phyloP scores from a whole-genome alignment of 2,113 vertebrate species.

The Aldabrachelys gigantea region DNA sequence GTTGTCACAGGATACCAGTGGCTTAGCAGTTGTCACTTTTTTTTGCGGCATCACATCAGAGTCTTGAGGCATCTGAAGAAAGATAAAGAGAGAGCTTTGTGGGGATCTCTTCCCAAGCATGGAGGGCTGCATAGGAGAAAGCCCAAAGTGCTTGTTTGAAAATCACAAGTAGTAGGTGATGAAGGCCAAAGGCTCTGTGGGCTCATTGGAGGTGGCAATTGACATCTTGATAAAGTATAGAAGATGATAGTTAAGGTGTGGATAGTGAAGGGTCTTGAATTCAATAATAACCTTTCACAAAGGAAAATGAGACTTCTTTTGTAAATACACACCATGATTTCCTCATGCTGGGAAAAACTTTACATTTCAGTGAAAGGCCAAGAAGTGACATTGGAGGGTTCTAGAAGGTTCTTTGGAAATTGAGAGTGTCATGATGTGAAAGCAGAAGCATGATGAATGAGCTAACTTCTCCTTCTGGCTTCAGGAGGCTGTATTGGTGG shows the following conservation, averaged over 20 bases:
- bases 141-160: not conserved
- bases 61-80: not conserved
- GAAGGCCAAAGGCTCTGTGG: not conserved
- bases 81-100: not conserved
- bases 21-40: not conserved
- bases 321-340: not conserved
- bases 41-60: not conserved
- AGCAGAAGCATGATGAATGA: not conserved
- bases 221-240: not conserved
- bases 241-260: not conserved
- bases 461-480: not conserved
- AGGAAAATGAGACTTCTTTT: not conserved
- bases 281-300: fast-evolving
- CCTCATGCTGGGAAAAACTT: not conserved
- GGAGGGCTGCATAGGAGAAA: not conserved
- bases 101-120: not conserved
- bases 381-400: not conserved
- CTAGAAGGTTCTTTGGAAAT: not conserved
- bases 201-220: not conserved
- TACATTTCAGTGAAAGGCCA: not conserved
- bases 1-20: not conserved
- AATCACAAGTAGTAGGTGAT: not conserved
- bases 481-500: constrained; percentile 11
- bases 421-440: not conserved
- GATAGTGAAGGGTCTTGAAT: not conserved